A percentile compares a stretch with the other conserved stretches of the same genome.
phyloP scores from a whole-genome alignment of 2,113 vertebrate genomes.

The Phyllostomus hastatus region DNA sequence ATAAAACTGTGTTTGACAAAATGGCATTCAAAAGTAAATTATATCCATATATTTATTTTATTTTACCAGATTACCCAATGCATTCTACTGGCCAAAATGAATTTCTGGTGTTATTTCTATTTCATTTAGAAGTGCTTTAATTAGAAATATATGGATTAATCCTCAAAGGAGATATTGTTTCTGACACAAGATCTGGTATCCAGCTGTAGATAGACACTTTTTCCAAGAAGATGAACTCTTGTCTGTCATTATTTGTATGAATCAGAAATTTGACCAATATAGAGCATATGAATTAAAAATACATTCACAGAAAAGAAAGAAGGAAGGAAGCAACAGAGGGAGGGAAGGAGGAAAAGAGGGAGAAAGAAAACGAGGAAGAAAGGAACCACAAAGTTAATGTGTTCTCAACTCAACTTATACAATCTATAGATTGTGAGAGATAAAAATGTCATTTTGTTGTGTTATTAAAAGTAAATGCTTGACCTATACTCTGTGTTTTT shows the following conservation, averaged over 20 bases:
- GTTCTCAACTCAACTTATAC: background rate
- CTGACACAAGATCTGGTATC: background rate
- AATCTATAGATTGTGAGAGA: background rate
- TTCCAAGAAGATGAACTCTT: background rate
- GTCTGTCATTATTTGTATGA: background rate
- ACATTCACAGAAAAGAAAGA: background rate
- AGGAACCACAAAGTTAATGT: background rate
- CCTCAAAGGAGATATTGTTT: background rate
- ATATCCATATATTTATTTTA: background rate
- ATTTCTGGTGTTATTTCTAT: background rate
- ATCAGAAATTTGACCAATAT: background rate
- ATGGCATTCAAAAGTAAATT: background rate
- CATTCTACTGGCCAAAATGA: background rate
- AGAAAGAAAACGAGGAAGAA: accelerated
- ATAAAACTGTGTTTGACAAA: background rate
- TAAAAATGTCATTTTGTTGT: background rate
- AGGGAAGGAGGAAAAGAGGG: accelerated
- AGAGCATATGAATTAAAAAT: background rate
- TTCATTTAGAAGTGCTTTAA: background rate
- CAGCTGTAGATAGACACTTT: background rate
- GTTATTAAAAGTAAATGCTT: background rate
- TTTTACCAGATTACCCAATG: background rate
- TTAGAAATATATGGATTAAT: background rate
- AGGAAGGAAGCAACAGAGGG: no score
- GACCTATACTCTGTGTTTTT: background rate